These are phyloP conservation scores for Isurus oxyrinchus DNA, from an alignment of 2,113 vertebrate genomes.

Conservation along the genomic window DNA sequence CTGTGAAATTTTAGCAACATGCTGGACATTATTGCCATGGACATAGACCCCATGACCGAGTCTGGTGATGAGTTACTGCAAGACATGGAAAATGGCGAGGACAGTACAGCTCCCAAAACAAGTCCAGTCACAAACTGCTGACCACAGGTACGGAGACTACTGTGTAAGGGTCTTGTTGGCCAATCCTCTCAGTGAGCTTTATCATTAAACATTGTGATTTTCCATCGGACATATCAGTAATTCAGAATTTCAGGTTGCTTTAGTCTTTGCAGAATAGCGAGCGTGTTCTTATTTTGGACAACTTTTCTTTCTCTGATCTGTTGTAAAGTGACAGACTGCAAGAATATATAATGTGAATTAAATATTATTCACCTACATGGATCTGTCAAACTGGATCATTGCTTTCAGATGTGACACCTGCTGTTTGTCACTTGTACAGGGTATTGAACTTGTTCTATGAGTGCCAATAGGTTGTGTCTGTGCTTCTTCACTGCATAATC, in stretches of 20 bases:
- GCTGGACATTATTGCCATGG: background rate
- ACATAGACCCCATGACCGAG: background rate
- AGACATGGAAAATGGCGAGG: background rate
- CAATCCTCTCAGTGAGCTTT: background rate
- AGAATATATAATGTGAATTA: background rate
- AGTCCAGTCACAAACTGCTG: background rate
- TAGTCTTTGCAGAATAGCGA: background rate
- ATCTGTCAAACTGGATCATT: background rate
- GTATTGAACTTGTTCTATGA: background rate
- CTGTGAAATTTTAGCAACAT: background rate
- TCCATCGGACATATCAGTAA: too few relatives aligned
- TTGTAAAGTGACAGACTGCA: background rate
- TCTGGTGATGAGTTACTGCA: background rate
- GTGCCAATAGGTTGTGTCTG: background rate
- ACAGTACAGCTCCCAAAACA: background rate
- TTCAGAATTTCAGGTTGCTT: background rate
- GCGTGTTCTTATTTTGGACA: background rate
- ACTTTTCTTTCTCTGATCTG: background rate
- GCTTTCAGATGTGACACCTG: slow-evolving; percentile 6
- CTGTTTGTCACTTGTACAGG: background rate
- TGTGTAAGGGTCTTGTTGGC: background rate
- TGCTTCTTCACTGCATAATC: background rate
- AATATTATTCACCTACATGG: background rate
- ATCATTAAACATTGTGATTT: background rate
- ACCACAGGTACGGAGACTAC: background rate